Conservation (phyloP, 2,797 vertebrate genomes). For the Brachymystax lenok region DNA sequence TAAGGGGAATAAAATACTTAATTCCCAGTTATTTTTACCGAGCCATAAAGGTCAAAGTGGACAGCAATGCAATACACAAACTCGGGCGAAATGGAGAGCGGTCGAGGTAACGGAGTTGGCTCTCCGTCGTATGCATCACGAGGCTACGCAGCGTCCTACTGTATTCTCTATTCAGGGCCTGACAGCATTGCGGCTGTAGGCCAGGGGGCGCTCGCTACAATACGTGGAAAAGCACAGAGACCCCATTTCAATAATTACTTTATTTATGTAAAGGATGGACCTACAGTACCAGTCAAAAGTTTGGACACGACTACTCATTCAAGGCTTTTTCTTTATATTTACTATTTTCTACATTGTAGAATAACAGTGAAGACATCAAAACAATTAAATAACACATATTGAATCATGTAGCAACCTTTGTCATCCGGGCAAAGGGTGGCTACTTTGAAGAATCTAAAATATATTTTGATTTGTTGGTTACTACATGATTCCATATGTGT, state of each 20-base stretch:
- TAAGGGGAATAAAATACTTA: slow-evolving; percentile 45
- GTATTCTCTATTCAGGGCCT: slow-evolving; percentile 12
- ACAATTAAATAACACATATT: too few species aligned
- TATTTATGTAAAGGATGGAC: not conserved
- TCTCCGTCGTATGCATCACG: slow-evolving; percentile 46
- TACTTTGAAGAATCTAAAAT: too few species aligned
- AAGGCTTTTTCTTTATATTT: too few species aligned
- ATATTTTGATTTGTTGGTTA: too few species aligned
- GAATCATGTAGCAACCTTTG: too few species aligned
- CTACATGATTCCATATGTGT: too few species aligned
- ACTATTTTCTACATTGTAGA: too few species aligned
- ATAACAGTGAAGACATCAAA: too few species aligned
- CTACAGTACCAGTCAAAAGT: too few species aligned
- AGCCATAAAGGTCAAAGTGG: slow-evolving; percentile 63
- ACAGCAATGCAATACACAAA: slow-evolving; percentile 45
- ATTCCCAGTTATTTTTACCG: slow-evolving; percentile 54
- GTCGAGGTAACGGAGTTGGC: slow-evolving; percentile 41
- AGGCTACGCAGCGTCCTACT: slow-evolving; percentile 38
- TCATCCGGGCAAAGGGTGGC: too few species aligned
- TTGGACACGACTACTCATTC: too few species aligned
- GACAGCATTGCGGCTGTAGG: slow-evolving; percentile 28
- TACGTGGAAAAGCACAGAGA: slow-evolving; percentile 1
- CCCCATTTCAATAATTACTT: not conserved
- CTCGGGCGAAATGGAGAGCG: slow-evolving; percentile 66
- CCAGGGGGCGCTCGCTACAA: slow-evolving; percentile 42